A percentile compares a stretch with the other conserved stretches of the same genome.
These are phyloP conservation scores for Escarpia spicata DNA, from an alignment of 2,888 invertebrate species.

Conservation along the genomic window DNA sequence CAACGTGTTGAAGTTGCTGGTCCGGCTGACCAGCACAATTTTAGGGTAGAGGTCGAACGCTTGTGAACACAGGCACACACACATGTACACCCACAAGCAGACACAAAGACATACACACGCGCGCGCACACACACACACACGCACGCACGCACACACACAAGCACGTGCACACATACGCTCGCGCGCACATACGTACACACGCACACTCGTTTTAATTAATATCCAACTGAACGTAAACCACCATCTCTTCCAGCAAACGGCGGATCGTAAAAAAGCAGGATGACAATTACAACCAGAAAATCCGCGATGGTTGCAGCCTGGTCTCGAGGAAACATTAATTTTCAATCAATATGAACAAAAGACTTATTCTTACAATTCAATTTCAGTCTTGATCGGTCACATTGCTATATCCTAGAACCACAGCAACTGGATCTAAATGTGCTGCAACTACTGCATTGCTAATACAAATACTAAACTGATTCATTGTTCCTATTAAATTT, in stretches of 20 bases:
- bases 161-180: not conserved
- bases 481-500: not conserved
- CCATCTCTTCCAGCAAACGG: not conserved
- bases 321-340: not conserved
- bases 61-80: too few relatives aligned
- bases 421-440: not conserved
- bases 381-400: not conserved
- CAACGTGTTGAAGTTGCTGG: too few relatives aligned
- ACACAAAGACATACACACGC: too few relatives aligned
- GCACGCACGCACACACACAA: too few relatives aligned
- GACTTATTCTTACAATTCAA: not conserved
- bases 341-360: not conserved
- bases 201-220: not conserved
- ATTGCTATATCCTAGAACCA: not conserved
- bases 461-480: not conserved
- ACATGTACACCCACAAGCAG: too few relatives aligned
- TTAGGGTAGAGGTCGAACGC: too few relatives aligned
- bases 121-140: too few relatives aligned
- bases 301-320: not conserved
- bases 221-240: not conserved
- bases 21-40: too few relatives aligned
- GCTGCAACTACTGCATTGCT: not conserved
- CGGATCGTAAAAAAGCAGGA: not conserved
- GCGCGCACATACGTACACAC: not conserved
- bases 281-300: not conserved